Percentiles rank a stretch among this genome's conserved stretches.
phyloP scores from a whole-genome alignment of 2,797 vertebrate genomes.

The Periophthalmus magnuspinnatus region DNA sequence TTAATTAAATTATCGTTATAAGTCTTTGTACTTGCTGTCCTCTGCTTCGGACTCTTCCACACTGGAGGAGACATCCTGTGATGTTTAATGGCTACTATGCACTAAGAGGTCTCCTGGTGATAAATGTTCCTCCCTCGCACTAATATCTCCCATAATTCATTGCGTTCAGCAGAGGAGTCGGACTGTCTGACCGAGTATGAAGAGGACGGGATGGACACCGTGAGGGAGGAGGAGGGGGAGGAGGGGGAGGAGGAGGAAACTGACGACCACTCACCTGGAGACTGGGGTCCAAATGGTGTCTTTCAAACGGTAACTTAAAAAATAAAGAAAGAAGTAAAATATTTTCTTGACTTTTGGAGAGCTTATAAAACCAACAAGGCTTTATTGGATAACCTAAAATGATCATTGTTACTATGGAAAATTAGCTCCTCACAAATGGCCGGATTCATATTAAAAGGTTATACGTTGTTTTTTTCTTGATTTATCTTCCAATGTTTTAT shows the following conservation, averaged over 20 bases:
- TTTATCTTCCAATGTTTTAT: not conserved
- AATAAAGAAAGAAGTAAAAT: too few relatives aligned
- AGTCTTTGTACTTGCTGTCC: constrained; percentile 20
- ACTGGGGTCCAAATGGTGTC: constrained; percentile 74
- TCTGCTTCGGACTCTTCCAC: constrained; percentile 18
- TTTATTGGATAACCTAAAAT: too few relatives aligned
- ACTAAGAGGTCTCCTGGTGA: constrained; percentile 12
- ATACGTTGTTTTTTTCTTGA: too few relatives aligned
- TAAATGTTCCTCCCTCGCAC: constrained; percentile 23
- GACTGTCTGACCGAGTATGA: constrained; percentile 92
- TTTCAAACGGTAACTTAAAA: constrained; percentile 80
- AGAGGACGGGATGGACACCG: constrained; percentile 85
- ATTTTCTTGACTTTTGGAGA: not conserved
- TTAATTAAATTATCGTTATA: constrained; percentile 11
- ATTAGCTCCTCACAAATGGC: not conserved
- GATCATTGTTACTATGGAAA: not conserved
- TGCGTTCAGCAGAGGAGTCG: constrained; percentile 82
- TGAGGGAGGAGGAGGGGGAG: constrained; percentile 80
- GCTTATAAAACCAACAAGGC: not conserved
- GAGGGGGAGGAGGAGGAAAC: constrained; percentile 76
- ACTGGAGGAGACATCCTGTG: constrained; percentile 9
- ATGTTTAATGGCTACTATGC: constrained; percentile 32
- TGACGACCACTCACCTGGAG: constrained; percentile 78
- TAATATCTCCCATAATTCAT: constrained; percentile 48
- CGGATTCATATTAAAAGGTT: not conserved